Conservation (phyloP, 2,888 invertebrate species). For the Aporophyla nigra region DNA sequence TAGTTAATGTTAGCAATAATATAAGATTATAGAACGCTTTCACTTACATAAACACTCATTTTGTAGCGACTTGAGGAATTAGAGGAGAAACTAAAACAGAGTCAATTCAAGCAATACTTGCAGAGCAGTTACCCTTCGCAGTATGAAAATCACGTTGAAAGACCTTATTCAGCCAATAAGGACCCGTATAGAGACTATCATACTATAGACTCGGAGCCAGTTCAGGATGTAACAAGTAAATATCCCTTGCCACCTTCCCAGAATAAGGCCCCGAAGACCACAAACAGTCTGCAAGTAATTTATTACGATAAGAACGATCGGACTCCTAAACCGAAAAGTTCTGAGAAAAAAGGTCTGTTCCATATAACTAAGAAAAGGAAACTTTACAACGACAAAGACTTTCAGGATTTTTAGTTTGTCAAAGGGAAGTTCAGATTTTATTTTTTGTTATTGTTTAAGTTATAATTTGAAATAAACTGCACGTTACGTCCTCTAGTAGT, state of each 20-base stretch:
- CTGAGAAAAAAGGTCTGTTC: constrained; percentile 84
- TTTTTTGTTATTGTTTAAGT: constrained; percentile 9
- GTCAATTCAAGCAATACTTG: constrained; percentile 85
- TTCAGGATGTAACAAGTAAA: constrained; percentile 68
- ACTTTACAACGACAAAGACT: constrained; percentile 85
- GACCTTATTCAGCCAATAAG: constrained; percentile 82
- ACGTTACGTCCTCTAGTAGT: constrained; percentile 6
- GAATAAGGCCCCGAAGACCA: constrained; percentile 72
- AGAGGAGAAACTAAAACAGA: constrained; percentile 87
- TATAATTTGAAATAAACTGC: constrained; percentile 47
- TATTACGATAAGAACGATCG: constrained; percentile 76
- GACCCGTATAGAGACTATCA: constrained; percentile 71
- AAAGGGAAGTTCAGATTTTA: neutral
- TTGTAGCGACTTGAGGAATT: constrained; percentile 83
- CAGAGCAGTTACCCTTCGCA: constrained; percentile 80
- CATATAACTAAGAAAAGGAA: constrained; percentile 87
- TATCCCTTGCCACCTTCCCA: constrained; percentile 64
- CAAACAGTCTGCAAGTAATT: constrained; percentile 82
- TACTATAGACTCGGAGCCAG: constrained; percentile 69
- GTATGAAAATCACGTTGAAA: constrained; percentile 81
- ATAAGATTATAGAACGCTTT: constrained; percentile 63
- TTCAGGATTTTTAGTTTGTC: constrained; percentile 79
- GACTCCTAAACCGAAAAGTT: constrained; percentile 65
- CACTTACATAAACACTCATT: constrained; percentile 53
- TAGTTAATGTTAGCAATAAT: constrained; percentile 49